These are phyloP conservation scores for Pteropus rufus DNA, from an alignment of 2,797 vertebrate species.

Conservation along the genomic window DNA sequence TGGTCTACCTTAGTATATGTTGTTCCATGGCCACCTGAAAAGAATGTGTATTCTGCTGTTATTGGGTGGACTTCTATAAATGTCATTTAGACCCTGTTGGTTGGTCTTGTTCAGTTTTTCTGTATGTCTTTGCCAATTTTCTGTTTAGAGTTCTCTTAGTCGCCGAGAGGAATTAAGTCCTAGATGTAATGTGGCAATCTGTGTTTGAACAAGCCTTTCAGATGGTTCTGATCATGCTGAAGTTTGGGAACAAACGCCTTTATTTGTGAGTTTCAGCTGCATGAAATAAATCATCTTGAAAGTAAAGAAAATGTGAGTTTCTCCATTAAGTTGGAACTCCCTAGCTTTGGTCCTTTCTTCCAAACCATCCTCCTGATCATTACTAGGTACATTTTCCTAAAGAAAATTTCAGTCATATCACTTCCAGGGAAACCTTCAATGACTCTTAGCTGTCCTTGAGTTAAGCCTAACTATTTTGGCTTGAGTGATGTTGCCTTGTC, in stretches of 20 bases:
- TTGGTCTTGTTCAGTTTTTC: background rate
- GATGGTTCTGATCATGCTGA: background rate
- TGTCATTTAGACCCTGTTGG: background rate
- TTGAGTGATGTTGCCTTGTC: background rate
- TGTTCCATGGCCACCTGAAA: background rate
- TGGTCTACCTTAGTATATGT: background rate
- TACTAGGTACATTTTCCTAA: background rate
- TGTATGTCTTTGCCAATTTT: background rate
- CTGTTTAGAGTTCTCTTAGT: background rate
- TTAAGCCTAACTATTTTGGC: background rate
- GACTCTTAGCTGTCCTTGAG: background rate
- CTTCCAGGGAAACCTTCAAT: background rate
- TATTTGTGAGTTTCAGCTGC: background rate
- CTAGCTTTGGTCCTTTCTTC: background rate
- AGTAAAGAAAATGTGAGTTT: background rate
- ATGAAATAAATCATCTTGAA: background rate
- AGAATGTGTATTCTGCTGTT: background rate
- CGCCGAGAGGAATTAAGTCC: background rate
- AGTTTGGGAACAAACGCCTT: background rate
- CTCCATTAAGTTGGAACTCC: background rate
- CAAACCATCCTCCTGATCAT: background rate
- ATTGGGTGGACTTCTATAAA: background rate
- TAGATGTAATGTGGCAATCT: background rate
- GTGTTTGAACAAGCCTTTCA: background rate
- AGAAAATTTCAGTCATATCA: background rate